Conservation (phyloP, 1,140 invertebrate species). For the Artemia franciscana region DNA sequence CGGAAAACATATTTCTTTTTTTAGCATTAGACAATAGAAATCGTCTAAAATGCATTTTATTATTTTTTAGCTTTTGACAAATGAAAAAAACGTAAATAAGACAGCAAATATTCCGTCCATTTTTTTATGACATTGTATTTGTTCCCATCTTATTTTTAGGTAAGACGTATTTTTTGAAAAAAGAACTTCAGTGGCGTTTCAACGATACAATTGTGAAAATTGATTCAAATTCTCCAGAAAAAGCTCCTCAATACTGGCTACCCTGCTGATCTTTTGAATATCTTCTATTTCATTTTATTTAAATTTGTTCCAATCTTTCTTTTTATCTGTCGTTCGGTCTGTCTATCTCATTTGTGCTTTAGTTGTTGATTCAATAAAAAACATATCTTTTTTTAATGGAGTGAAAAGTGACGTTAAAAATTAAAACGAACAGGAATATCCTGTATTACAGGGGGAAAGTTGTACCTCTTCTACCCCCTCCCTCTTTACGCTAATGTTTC, state of each 20-base stretch:
- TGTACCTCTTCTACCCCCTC: no score
- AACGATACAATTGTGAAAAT: constrained; percentile 27
- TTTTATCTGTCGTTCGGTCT: no score
- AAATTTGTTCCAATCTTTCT: no score
- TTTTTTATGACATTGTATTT: constrained; percentile 22
- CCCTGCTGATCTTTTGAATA: constrained; percentile 19
- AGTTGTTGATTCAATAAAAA: no score
- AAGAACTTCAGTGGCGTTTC: constrained; percentile 33
- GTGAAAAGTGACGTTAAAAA: no score
- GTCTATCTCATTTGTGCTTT: no score
- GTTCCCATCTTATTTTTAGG: constrained; percentile 14
- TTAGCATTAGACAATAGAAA: not conserved
- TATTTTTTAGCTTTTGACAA: not conserved
- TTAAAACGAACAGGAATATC: no score
- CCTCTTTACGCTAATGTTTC: no score
- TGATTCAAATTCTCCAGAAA: constrained; percentile 26
- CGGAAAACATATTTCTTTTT: not conserved
- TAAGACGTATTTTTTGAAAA: constrained; percentile 37
- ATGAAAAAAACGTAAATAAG: not conserved
- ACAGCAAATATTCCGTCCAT: no score
- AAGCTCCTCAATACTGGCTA: constrained; percentile 31
- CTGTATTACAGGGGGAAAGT: no score
- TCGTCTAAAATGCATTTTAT: not conserved
- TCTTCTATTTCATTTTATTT: not conserved
- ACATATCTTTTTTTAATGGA: no score